A percentile compares a stretch with the other conserved stretches of the same genome.
Conservation (phyloP, 2,888 invertebrate species). For the Clistopyga incitator region DNA sequence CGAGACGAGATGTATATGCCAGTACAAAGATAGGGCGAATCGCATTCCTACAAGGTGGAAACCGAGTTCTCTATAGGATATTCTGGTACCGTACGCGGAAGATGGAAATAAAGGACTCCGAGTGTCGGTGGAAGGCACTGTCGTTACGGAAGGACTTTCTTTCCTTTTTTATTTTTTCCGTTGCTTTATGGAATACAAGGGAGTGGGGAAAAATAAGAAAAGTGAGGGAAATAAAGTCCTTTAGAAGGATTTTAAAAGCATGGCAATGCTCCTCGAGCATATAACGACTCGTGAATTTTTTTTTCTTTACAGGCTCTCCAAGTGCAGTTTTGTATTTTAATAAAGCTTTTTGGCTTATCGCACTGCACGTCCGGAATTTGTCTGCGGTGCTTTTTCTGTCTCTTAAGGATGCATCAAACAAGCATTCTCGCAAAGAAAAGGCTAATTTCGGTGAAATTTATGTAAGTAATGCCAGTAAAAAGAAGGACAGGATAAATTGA, state of each 20-base stretch:
- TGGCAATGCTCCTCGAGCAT: neutral
- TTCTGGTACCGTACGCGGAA: neutral
- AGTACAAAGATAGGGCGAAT: neutral
- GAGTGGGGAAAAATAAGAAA: neutral
- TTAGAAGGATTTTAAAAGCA: neutral
- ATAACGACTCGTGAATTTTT: neutral
- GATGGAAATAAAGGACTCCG: conserved; percentile 9
- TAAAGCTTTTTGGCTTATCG: neutral
- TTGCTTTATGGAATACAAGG: conserved; percentile 1
- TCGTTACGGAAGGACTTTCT: neutral
- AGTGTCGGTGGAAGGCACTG: neutral
- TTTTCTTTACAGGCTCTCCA: too few relatives aligned
- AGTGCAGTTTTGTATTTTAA: neutral
- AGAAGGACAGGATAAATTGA: too few relatives aligned
- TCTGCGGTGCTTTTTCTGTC: neutral
- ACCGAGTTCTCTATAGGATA: neutral
- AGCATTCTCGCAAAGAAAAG: too few relatives aligned
- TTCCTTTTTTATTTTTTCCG: neutral
- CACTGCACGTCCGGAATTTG: neutral
- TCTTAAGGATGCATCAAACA: neutral
- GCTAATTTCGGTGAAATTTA: too few relatives aligned
- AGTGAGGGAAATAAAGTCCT: neutral
- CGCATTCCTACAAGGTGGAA: conserved; percentile 1
- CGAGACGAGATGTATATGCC: conserved; percentile 1
- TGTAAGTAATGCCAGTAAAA: too few relatives aligned